Base-by-base conservation (phyloP, 2,888 invertebrate genomes). In the Antheraea yamamai region DNA sequence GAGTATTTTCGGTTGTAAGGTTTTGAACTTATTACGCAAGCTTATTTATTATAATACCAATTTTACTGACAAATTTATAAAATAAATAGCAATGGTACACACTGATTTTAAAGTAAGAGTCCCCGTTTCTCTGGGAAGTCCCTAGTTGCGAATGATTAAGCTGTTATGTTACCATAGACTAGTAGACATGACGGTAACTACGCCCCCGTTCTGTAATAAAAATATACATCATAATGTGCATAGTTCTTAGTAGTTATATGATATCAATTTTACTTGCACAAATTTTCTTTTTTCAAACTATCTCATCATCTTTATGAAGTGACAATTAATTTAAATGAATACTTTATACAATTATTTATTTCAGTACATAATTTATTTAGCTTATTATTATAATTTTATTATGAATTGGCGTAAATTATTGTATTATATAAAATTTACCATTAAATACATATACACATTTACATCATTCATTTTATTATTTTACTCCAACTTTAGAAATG, bases 381-480 rank as follows among this genome's bases (percentile, higher is more conserved):
- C 12, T 66, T 66, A 66, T 66, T 30, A 26, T 66, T 66, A 66
- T n/a, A 61, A 61, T 66, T 26, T 66, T 30, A 66, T 66, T 66
- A 30, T 14, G 64, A 66, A 66, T 66, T 66, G 64, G 64, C 64
- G 30, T 66, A 66, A 26, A 26, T 64, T 64, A 64, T 64, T 66
- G 14, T 30, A 66, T 66, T 30, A 30, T 30, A 30, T 16, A 26
- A 16, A 66, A 66, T 66, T 26, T 30, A 30, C 16, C 30, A 66
- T 16, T 66, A 66, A 16, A 66, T 66, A 66, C 64, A 66, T 61
- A 66, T 61, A 23, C 26, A 66, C 26, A 66, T 66, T 66, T 66
- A 66, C 64, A 66, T 66, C 16, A 30, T 66, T 66, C n/a, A 23
- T 61, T 30, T 66, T 30, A 66, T 61, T 23, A 61, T 23, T 23